Evolutionary conservation across 1,140 invertebrate species (phyloP).

Genomic region (Eulimnadia texana): DNA sequence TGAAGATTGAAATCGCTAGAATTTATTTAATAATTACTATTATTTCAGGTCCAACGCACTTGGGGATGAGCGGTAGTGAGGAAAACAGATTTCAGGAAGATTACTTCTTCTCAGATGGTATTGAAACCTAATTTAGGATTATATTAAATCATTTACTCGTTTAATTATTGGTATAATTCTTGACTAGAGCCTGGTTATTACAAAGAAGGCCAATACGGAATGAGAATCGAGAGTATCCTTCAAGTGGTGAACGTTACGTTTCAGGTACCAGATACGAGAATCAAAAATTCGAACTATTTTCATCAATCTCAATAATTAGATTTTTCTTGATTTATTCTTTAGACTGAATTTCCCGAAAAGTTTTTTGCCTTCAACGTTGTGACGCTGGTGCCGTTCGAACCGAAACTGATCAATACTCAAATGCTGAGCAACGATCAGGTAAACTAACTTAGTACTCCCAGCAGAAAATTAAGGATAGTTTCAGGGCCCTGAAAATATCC

Average conservation of each 20-base stretch:
- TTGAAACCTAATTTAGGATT: conserved; percentile 10
- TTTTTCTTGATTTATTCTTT: neutral
- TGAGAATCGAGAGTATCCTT: conserved; percentile 84
- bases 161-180: too few relatives aligned
- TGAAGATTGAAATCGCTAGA: too few relatives aligned
- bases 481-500: too few relatives aligned
- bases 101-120: conserved; percentile 72
- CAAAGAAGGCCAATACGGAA: conserved; percentile 55
- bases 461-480: too few relatives aligned
- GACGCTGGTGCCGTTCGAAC: conserved; percentile 39
- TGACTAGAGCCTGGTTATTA: conserved; percentile 41
- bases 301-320: too few relatives aligned
- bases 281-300: too few relatives aligned
- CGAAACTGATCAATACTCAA: conserved; percentile 32
- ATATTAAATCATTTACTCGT: neutral
- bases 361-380: conserved; percentile 37
- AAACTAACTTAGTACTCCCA: neutral
- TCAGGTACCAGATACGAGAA: conserved; percentile 27
- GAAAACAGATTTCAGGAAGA: conserved; percentile 46
- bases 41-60: conserved; percentile 21
- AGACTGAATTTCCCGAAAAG: conserved; percentile 21
- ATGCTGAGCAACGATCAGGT: conserved; percentile 34
- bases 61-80: conserved; percentile 20
- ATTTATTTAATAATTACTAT: too few relatives aligned
- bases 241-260: conserved; percentile 41